phyloP scores from a whole-genome alignment of 2,113 vertebrate species.

The Burhinus oedicnemus region DNA sequence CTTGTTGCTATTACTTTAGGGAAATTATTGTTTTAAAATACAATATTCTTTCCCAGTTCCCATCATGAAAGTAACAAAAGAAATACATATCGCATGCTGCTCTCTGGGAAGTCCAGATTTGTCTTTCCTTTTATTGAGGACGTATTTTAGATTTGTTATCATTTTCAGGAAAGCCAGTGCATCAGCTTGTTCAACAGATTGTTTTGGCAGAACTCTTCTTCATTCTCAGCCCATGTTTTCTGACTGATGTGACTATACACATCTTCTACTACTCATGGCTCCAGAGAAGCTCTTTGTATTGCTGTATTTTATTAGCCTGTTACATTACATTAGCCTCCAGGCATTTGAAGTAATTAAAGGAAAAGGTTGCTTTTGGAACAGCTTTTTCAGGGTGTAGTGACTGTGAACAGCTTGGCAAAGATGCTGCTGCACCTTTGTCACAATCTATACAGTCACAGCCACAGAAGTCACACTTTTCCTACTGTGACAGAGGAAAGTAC shows the following conservation, averaged over 20 bases:
- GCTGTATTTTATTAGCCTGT: neutral
- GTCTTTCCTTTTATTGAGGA: neutral
- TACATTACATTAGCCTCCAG: neutral
- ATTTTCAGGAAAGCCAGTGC: neutral
- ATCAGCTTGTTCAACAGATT: neutral
- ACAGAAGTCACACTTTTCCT: neutral
- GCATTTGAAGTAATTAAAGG: neutral
- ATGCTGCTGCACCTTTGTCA: neutral
- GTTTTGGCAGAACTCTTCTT: neutral
- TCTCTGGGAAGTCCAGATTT: neutral
- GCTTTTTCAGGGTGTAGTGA: neutral
- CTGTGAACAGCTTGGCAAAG: neutral
- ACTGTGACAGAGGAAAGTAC: neutral
- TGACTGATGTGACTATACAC: neutral
- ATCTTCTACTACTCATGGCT: neutral
- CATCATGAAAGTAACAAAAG: neutral
- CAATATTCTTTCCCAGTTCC: neutral
- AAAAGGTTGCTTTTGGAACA: neutral
- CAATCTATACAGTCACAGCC: neutral
- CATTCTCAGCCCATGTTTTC: neutral
- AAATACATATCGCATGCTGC: neutral
- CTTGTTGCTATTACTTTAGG: neutral
- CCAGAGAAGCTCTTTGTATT: neutral
- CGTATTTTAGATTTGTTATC: neutral
- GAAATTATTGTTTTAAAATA: neutral